Percentiles rank a stretch among this genome's conserved stretches.
Conservation (phyloP, 2,797 vertebrate species). For the Aselliscus stoliczkanus region DNA sequence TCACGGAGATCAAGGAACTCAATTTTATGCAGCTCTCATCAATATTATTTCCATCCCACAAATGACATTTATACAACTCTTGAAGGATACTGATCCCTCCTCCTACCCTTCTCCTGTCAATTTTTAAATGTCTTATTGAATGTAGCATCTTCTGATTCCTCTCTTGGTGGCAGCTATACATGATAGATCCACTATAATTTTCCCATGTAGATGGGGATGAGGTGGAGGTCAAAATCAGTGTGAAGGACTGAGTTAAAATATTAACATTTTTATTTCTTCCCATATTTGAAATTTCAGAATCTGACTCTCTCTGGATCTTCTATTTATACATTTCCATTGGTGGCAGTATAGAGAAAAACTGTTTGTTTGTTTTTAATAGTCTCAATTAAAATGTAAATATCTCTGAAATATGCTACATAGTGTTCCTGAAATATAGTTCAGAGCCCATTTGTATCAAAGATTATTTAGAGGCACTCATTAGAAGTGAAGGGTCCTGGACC, state of each 20-base stretch:
- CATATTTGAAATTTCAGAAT: neutral
- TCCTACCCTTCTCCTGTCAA: neutral
- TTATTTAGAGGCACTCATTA: neutral
- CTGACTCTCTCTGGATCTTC: neutral
- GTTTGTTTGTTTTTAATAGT: neutral
- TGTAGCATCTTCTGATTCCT: neutral
- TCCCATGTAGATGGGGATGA: neutral
- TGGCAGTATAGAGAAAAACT: neutral
- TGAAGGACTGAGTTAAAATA: neutral
- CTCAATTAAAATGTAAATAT: slow-evolving; percentile 41
- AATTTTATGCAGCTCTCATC: neutral
- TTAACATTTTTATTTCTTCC: neutral
- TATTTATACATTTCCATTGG: neutral
- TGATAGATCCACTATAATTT: neutral
- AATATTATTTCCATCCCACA: neutral
- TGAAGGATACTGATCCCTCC: neutral
- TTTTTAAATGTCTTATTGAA: neutral
- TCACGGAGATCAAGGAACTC: neutral
- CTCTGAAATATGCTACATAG: neutral
- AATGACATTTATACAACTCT: neutral
- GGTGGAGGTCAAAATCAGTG: neutral
- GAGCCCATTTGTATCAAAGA: neutral
- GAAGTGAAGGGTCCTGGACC: neutral
- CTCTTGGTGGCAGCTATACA: neutral
- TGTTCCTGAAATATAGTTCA: neutral